These are phyloP conservation scores for Diaprepes abbreviatus DNA, from an alignment of 2,888 invertebrate genomes.

Conservation along the genomic window DNA sequence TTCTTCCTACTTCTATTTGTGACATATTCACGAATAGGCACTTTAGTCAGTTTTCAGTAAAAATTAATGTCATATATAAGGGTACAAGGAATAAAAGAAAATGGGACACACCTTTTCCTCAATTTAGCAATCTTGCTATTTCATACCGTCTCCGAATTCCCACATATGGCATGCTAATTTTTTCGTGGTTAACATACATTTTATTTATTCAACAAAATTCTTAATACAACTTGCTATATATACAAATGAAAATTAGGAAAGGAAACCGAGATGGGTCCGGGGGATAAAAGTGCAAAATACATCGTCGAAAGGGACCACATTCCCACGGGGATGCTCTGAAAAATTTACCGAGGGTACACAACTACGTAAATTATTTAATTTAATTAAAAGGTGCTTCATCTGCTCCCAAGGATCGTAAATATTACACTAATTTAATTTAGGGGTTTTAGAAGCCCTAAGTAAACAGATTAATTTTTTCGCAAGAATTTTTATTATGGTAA, in stretches of 20 bases:
- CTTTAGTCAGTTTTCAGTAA: no score
- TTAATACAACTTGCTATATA: background rate
- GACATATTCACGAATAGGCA: no score
- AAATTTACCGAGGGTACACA: conserved; percentile 25
- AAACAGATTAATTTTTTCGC: conserved; percentile 47
- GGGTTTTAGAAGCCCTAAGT: conserved; percentile 34
- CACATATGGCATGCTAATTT: no score
- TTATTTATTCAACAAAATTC: background rate
- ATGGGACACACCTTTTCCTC: no score
- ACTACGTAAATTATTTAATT: conserved; percentile 65
- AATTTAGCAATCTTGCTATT: no score
- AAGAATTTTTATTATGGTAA: conserved; percentile 42
- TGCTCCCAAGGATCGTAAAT: conserved; percentile 49
- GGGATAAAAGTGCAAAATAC: conserved; percentile 26
- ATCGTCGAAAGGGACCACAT: conserved; percentile 25
- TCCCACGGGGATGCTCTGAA: conserved; percentile 31
- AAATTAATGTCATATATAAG: no score
- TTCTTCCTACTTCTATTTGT: no score
- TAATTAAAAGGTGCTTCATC: conserved; percentile 61
- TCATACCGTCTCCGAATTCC: no score
- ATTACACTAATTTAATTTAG: conserved; percentile 51
- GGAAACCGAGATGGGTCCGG: conserved; percentile 19
- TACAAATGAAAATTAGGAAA: conserved; percentile 12
- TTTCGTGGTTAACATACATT: no score
- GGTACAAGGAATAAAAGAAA: no score